Percentiles rank a stretch among this genome's conserved stretches.
Conservation (phyloP, 2,113 vertebrate genomes). For the Neolamprologus toae region DNA sequence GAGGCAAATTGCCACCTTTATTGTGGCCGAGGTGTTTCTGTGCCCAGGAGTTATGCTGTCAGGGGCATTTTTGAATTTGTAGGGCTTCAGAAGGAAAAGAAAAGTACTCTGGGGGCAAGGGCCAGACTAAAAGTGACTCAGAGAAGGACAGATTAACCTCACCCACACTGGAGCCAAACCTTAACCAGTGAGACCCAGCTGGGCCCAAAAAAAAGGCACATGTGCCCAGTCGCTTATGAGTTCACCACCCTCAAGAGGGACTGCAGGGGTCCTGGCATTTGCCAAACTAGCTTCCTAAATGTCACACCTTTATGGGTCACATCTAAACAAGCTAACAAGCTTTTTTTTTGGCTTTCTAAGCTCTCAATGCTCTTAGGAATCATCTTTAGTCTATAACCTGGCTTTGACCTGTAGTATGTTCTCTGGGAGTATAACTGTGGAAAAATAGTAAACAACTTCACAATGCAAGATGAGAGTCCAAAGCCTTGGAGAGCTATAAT, state of each 20-base stretch:
- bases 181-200: neutral
- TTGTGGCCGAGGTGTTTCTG: neutral
- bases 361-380: neutral
- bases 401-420: neutral
- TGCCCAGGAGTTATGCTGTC: neutral
- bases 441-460: slow-evolving; percentile 41
- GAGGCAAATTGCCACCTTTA: neutral
- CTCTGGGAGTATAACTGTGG: neutral
- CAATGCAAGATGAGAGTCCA: slow-evolving; percentile 19
- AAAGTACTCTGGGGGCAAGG: neutral
- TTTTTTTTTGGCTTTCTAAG: neutral
- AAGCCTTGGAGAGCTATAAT: slow-evolving; percentile 36
- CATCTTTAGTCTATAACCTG: neutral
- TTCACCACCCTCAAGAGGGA: neutral
- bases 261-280: neutral
- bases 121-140: neutral
- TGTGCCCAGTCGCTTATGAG: neutral
- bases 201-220: rapidly evolving
- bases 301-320: neutral
- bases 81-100: neutral
- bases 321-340: neutral
- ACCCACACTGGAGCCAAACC: neutral
- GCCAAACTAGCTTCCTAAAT: neutral
- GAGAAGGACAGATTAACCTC: neutral
- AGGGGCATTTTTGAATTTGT: neutral